phyloP scores from a whole-genome alignment of 2,888 invertebrate species.

The Apotomis betuletana region DNA sequence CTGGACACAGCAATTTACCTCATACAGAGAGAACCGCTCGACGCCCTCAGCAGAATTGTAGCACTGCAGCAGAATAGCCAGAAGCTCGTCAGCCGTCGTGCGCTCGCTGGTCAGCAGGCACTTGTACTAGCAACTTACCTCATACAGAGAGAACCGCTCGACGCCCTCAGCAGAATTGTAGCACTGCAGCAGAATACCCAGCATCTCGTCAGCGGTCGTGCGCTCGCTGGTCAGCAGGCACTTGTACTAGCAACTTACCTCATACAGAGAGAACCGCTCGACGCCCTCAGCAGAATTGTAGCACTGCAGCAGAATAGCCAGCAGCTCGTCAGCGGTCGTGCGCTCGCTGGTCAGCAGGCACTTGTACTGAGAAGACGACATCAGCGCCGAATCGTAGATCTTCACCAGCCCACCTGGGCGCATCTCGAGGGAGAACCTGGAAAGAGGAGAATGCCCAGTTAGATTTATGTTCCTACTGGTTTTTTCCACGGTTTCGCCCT shows the following conservation, averaged over 20 bases:
- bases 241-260: conserved; percentile 93
- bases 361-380: conserved; percentile 96
- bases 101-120: conserved; percentile 94
- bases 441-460: conserved; percentile 53
- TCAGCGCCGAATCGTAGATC: conserved; percentile 95
- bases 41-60: conserved; percentile 92
- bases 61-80: conserved; percentile 84
- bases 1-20: conserved; percentile 83
- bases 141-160: conserved; percentile 94
- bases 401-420: conserved; percentile 95
- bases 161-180: conserved; percentile 92
- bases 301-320: conserved; percentile 92
- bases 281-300: conserved; percentile 92
- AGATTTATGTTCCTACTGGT: conserved; percentile 34
- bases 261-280: conserved; percentile 94
- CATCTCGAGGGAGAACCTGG: conserved; percentile 93
- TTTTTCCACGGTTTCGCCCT: too few relatives aligned
- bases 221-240: conserved; percentile 94
- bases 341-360: conserved; percentile 94
- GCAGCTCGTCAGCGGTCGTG: conserved; percentile 94
- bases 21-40: conserved; percentile 94
- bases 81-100: conserved; percentile 91
- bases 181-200: conserved; percentile 92
- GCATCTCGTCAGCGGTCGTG: conserved; percentile 94
- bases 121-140: conserved; percentile 95